These are phyloP conservation scores for Polietes domitor DNA, from an alignment of 2,888 invertebrate species.

Conservation along the genomic window DNA sequence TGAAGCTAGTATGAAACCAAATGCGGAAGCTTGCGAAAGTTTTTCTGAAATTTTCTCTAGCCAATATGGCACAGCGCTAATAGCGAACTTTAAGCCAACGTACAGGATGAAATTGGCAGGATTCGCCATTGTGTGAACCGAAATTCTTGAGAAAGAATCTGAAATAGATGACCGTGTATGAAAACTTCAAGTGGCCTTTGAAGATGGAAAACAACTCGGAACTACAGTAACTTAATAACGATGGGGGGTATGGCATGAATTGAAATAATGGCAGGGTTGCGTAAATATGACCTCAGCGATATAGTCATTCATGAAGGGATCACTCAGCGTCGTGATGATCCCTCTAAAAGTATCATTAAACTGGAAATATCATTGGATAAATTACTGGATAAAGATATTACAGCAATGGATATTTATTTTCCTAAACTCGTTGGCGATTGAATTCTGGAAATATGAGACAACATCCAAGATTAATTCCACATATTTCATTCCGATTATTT, in stretches of 20 bases:
- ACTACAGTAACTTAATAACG: no score
- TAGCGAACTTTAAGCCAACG: background rate
- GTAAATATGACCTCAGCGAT: background rate
- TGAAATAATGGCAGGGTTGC: background rate
- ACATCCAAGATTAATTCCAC: no score
- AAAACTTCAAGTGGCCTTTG: conserved; percentile 1
- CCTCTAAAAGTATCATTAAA: background rate
- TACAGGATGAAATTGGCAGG: background rate
- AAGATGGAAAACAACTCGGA: background rate
- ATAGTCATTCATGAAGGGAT: background rate
- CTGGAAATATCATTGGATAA: background rate
- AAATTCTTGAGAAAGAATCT: background rate
- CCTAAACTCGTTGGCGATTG: no score
- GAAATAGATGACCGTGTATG: background rate
- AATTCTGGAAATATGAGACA: no score
- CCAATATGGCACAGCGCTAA: background rate
- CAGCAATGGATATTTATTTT: no score
- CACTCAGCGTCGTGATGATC: background rate
- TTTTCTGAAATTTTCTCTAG: background rate
- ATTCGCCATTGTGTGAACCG: background rate
- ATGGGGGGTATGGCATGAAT: background rate
- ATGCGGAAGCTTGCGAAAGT: background rate
- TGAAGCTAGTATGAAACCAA: background rate
- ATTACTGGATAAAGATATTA: no score
- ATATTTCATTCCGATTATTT: no score